A percentile compares a stretch with the other conserved stretches of the same genome.
phyloP scores from a whole-genome alignment of 1,140 invertebrate species.

The Lethocerus indicus region DNA sequence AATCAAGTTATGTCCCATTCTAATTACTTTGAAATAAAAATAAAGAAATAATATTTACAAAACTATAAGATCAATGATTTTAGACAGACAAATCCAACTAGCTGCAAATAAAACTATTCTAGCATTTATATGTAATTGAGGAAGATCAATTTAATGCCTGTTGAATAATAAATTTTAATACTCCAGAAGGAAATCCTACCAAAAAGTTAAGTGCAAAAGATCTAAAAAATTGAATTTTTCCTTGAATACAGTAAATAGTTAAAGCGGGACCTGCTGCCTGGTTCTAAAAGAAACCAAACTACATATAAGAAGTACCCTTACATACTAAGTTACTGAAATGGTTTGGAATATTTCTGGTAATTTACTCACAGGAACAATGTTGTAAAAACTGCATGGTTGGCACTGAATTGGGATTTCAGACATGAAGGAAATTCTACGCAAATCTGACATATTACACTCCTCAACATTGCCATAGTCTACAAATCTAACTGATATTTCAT shows the following conservation, averaged over 20 bases:
- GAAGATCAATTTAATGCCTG: no score
- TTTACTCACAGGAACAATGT: slow-evolving; percentile 24
- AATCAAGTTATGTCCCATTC: no score
- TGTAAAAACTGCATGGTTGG: slow-evolving; percentile 23
- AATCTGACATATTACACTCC: slow-evolving; percentile 26
- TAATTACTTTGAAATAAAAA: no score
- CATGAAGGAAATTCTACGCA: slow-evolving; percentile 38
- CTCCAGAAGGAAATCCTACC: background rate
- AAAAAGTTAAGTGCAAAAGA: slow-evolving; percentile 5
- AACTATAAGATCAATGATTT: no score
- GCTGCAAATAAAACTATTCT: no score
- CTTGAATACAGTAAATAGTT: background rate
- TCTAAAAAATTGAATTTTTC: slow-evolving; percentile 3
- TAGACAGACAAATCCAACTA: no score
- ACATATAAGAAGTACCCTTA: background rate
- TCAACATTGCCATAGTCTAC: slow-evolving; percentile 35
- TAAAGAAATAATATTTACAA: no score
- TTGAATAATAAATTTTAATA: background rate
- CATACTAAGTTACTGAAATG: background rate
- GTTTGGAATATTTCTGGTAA: background rate
- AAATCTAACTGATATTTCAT: slow-evolving; percentile 23
- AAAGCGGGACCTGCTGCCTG: background rate
- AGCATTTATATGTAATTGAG: no score
- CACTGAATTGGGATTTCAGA: slow-evolving; percentile 34
- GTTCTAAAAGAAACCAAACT: background rate